These are phyloP conservation scores for Spodoptera frugiperda DNA, from an alignment of 1,140 invertebrate genomes.

Conservation along the genomic window DNA sequence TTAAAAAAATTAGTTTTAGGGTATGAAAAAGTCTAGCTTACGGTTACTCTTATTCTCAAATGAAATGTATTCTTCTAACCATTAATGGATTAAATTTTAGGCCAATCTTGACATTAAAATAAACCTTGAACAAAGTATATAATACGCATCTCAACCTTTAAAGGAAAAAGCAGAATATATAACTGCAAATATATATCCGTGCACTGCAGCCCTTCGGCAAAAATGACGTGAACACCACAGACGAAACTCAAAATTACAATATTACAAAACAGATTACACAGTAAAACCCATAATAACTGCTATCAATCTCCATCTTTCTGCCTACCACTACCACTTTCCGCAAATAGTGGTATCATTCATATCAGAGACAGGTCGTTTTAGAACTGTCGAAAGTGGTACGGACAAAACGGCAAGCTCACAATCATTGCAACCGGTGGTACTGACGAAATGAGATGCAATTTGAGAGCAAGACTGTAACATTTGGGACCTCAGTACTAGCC, in stretches of 20 bases:
- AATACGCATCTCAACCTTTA: too few relatives aligned
- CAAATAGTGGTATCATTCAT: conserved; percentile 26
- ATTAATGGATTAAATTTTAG: too few relatives aligned
- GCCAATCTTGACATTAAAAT: too few relatives aligned
- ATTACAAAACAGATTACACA: conserved; percentile 13
- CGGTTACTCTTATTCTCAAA: too few relatives aligned
- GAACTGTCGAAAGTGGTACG: conserved; percentile 39
- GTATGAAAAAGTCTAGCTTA: too few relatives aligned
- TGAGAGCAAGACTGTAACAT: conserved; percentile 78
- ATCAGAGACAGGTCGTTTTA: conserved; percentile 33
- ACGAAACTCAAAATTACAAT: conserved; percentile 9
- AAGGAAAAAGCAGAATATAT: too few relatives aligned
- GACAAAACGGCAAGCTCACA: conserved; percentile 60
- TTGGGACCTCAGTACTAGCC: conserved; percentile 67
- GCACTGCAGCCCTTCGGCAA: too few relatives aligned
- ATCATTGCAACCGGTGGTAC: conserved; percentile 72
- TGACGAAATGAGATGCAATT: conserved; percentile 79
- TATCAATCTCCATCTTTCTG: conserved; percentile 26
- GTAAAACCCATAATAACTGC: conserved; percentile 12
- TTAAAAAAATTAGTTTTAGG: too few relatives aligned
- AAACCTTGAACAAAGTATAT: too few relatives aligned
- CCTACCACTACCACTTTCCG: conserved; percentile 11
- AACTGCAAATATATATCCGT: too few relatives aligned
- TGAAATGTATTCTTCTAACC: too few relatives aligned
- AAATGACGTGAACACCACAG: too few relatives aligned